Evolutionary conservation across 1,140 invertebrate genomes (phyloP).

Genomic region (Trichonephila inaurata): DNA sequence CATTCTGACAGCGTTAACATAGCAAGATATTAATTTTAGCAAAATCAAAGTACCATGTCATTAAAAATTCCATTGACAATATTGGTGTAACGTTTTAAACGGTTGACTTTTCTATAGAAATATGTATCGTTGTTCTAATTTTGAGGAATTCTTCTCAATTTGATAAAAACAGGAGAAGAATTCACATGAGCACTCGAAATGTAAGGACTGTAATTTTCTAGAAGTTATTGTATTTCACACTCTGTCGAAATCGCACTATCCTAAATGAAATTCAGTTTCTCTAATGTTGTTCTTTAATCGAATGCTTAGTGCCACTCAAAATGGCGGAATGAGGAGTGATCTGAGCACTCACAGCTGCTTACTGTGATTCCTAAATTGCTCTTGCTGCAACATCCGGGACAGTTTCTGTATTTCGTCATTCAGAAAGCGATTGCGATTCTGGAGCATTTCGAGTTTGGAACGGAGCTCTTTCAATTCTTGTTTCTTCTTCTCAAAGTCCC

Average conservation of each 20-base stretch:
- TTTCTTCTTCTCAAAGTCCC: conserved; percentile 39
- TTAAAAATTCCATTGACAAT: no score
- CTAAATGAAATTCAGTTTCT: background rate
- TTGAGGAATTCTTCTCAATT: background rate
- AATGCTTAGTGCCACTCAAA: background rate
- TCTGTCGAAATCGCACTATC: background rate
- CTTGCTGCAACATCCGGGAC: conserved; percentile 74
- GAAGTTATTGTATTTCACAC: background rate
- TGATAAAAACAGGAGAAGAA: no score
- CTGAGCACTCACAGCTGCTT: conserved; percentile 74
- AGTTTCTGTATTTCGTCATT: conserved; percentile 81
- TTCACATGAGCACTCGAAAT: background rate
- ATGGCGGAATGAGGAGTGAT: conserved; percentile 16
- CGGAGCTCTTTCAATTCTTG: conserved; percentile 71
- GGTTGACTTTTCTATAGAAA: no score
- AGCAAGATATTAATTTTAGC: no score
- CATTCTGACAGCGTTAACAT: no score
- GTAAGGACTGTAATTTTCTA: background rate
- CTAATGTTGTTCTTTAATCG: background rate
- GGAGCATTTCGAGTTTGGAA: conserved; percentile 80
- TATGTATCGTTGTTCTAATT: no score
- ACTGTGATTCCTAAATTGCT: conserved; percentile 73
- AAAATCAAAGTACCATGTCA: no score
- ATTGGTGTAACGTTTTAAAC: no score
- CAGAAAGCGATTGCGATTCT: conserved; percentile 82